phyloP scores from a whole-genome alignment of 2,113 vertebrate genomes.

The Chaetura pelagica region DNA sequence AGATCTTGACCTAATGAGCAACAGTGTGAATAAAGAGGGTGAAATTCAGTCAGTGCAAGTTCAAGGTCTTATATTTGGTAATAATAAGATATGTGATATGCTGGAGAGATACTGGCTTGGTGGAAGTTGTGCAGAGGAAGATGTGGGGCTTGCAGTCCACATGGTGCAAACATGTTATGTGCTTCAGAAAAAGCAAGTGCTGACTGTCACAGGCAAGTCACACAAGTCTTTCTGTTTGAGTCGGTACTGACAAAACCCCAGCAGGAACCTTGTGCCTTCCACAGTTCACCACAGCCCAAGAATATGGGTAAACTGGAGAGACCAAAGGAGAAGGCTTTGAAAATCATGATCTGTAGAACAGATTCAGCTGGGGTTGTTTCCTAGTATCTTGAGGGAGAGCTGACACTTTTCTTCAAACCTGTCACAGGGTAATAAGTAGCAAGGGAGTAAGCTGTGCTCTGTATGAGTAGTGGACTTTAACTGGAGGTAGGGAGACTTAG shows the following conservation, averaged over 20 bases:
- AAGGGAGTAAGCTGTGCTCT: background rate
- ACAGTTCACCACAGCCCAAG: background rate
- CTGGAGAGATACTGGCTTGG: background rate
- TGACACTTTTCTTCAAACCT: background rate
- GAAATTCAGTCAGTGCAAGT: background rate
- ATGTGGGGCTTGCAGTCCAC: background rate
- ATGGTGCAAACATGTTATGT: background rate
- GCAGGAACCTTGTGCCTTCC: background rate
- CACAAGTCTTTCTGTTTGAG: background rate
- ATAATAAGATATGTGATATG: too few species aligned
- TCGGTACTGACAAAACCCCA: background rate
- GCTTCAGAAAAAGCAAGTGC: background rate
- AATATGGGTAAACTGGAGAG: background rate
- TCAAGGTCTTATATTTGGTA: background rate
- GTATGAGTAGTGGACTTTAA: background rate
- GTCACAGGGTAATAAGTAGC: background rate
- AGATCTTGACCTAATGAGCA: background rate
- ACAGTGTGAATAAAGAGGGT: background rate
- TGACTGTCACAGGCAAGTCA: background rate
- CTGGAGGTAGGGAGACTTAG: background rate
- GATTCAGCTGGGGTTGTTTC: background rate
- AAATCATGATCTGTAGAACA: background rate
- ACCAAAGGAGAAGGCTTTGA: background rate
- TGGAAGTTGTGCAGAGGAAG: background rate
- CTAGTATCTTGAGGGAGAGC: background rate